phyloP scores from a whole-genome alignment of 2,797 vertebrate genomes.

The Danio albolineatus region DNA sequence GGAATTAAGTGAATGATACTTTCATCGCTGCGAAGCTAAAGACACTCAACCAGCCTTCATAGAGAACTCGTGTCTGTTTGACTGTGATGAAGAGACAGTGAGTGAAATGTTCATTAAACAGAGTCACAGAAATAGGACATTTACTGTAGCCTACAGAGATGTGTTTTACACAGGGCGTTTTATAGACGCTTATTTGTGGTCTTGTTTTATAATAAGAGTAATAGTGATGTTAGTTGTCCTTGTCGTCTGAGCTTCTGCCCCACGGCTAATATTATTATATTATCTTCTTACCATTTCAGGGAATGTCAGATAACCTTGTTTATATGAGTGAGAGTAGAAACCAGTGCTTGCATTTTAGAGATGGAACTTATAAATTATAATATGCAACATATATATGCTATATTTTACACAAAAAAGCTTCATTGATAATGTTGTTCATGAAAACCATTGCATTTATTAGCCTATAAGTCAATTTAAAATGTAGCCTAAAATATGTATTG shows the following conservation, averaged over 20 bases:
- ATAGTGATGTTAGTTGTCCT: not conserved
- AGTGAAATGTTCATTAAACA: not conserved
- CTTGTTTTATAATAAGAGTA: not conserved
- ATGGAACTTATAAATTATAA: not conserved
- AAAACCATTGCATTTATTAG: not conserved
- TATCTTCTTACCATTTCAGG: slow-evolving; percentile 24
- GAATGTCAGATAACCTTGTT: slow-evolving; percentile 27
- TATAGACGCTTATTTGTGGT: not conserved
- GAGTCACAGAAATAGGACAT: not conserved
- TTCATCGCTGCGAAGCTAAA: not conserved
- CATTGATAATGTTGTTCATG: not conserved
- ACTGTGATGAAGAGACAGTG: not conserved
- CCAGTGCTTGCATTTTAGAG: not conserved
- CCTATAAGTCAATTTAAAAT: not conserved
- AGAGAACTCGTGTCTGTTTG: not conserved
- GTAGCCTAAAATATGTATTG: not conserved
- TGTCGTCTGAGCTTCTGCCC: not conserved
- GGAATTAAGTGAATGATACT: slow-evolving; percentile 14
- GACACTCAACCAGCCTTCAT: not conserved
- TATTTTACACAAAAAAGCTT: not conserved
- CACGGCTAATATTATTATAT: slow-evolving; percentile 15
- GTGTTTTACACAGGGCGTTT: not conserved
- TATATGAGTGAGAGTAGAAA: slow-evolving; percentile 14
- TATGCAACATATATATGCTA: not conserved
- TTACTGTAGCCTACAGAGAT: not conserved